Evolutionary conservation across 2,113 vertebrate genomes (phyloP).

Genomic region (Rhinopithecus roxellana): DNA sequence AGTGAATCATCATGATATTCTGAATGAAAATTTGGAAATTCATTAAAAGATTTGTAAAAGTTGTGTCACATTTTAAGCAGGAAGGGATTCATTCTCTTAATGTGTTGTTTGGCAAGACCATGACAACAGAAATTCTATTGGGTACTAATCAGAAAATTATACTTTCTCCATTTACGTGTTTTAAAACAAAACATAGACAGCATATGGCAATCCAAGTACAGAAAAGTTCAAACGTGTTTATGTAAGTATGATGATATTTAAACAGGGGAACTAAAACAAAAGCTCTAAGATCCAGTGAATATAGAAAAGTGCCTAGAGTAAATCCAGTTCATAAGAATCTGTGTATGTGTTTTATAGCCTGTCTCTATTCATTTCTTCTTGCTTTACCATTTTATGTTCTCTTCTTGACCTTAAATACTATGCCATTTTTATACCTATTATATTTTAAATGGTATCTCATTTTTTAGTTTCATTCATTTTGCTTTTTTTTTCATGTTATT

Average conservation of each 20-base stretch:
- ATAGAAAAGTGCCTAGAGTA: not conserved
- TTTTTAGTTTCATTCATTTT: not conserved
- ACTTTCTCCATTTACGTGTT: not conserved
- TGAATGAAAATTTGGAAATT: not conserved
- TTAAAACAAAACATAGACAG: not conserved
- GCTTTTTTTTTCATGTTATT: not conserved
- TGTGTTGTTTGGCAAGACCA: not conserved
- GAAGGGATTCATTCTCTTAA: not conserved
- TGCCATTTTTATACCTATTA: not conserved
- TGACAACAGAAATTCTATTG: not conserved
- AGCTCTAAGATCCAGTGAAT: not conserved
- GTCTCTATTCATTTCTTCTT: not conserved
- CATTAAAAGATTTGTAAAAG: not conserved
- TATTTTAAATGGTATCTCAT: not conserved
- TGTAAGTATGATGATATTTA: not conserved
- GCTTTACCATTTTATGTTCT: not conserved
- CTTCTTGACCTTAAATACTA: not conserved
- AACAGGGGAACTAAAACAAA: not conserved
- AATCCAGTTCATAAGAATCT: not conserved
- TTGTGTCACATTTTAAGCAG: not conserved
- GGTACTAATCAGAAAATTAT: not conserved
- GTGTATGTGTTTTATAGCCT: not conserved
- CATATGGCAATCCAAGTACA: not conserved
- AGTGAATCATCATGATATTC: not conserved
- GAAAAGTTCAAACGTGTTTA: not conserved